Evolutionary conservation across 2,113 vertebrate species (phyloP).

Genomic region (Apodemus speciosus): DNA sequence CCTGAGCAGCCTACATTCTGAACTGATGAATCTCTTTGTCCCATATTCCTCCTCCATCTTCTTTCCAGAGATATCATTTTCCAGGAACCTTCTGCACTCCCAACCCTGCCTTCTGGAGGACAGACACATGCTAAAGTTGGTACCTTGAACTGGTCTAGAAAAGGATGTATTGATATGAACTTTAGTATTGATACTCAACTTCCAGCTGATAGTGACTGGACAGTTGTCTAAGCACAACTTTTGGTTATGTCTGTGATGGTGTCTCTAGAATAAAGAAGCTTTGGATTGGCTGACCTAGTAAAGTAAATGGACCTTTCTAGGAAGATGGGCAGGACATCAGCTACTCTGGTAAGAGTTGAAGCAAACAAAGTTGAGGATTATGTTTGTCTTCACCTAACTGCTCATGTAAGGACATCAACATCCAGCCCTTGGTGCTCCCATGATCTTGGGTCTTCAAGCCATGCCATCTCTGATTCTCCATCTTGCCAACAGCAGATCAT

Average conservation of each 20-base stretch:
- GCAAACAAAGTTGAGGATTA: background rate
- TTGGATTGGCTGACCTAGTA: background rate
- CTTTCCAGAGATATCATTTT: background rate
- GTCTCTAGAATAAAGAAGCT: background rate
- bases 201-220: background rate
- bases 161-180: background rate
- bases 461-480: background rate
- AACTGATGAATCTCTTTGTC: background rate
- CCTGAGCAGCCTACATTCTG: background rate
- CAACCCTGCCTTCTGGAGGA: background rate
- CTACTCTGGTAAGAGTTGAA: background rate
- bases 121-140: background rate
- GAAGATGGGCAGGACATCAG: no score
- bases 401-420: background rate
- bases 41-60: background rate
- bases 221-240: background rate
- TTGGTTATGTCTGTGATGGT: background rate
- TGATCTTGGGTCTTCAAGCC: background rate
- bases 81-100: background rate
- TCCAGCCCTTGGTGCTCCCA: background rate
- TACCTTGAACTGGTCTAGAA: background rate
- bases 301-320: no score
- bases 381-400: no score
- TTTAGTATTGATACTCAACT: background rate
- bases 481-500: background rate